These are phyloP conservation scores for Indicator indicator DNA, from an alignment of 2,113 vertebrate genomes.

Conservation along the genomic window DNA sequence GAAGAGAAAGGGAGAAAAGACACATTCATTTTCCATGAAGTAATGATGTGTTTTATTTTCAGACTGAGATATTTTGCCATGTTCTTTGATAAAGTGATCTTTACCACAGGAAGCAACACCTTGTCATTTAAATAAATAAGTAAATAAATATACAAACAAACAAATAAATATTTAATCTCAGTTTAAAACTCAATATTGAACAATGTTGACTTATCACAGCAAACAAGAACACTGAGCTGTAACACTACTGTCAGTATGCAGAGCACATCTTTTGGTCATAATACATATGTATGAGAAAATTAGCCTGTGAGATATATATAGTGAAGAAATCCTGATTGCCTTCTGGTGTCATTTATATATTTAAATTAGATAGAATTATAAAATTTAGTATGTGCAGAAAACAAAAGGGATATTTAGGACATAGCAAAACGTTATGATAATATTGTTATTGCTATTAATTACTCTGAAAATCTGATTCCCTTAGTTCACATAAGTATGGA, in stretches of 20 bases:
- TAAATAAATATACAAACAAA: too few species aligned
- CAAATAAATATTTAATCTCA: background rate
- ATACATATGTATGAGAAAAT: conserved; percentile 49
- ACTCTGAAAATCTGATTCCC: background rate
- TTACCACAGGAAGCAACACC: background rate
- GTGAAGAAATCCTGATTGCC: conserved; percentile 34
- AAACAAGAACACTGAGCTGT: background rate
- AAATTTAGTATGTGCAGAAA: background rate
- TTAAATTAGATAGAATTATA: conserved; percentile 31
- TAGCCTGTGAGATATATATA: background rate
- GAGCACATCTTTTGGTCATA: background rate
- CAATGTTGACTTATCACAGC: background rate
- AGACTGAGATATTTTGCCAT: background rate
- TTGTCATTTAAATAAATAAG: background rate
- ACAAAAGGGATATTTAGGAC: conserved; percentile 28
- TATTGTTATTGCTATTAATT: background rate
- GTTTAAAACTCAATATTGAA: background rate
- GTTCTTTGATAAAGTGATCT: background rate
- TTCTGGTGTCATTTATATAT: conserved; percentile 38
- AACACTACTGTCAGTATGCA: background rate
- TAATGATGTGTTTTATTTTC: background rate
- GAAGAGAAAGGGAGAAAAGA: background rate
- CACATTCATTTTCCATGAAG: background rate
- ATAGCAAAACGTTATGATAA: background rate
- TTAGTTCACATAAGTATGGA: background rate